Conservation (phyloP, 2,797 vertebrate species). For the Apogon talboti region DNA sequence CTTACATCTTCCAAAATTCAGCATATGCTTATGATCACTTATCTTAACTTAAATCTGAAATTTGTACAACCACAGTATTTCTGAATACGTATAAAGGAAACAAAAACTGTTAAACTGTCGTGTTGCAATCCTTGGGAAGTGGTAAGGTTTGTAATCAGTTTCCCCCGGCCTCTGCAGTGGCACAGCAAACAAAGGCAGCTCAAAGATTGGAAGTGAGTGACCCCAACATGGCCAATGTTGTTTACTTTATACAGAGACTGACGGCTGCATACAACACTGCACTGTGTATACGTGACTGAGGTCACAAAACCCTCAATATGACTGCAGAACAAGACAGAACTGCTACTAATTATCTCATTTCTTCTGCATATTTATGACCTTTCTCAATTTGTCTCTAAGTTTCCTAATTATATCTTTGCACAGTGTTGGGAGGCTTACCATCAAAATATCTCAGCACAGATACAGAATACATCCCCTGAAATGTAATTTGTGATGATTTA, state of each 20-base stretch:
- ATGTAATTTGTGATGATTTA: no score
- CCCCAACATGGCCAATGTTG: constrained; percentile 61
- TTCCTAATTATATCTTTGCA: constrained; percentile 38
- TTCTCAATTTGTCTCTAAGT: constrained; percentile 29
- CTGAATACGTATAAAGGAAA: constrained; percentile 5
- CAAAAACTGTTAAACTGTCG: constrained; percentile 38
- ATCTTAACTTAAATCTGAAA: constrained; percentile 16
- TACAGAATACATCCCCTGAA: no score
- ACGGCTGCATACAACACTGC: constrained; percentile 33
- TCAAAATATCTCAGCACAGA: no score
- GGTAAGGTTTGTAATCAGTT: constrained; percentile 66
- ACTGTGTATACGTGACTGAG: constrained; percentile 73
- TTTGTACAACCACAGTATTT: constrained; percentile 4
- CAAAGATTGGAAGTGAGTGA: constrained; percentile 68
- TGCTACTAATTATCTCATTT: constrained; percentile 50
- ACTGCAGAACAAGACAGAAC: constrained; percentile 32
- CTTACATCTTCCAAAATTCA: constrained; percentile 46
- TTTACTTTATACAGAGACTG: constrained; percentile 71
- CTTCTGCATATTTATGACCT: constrained; percentile 21
- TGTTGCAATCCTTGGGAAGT: constrained; percentile 68
- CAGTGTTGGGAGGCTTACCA: no score
- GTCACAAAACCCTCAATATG: constrained; percentile 55
- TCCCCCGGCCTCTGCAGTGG: constrained; percentile 51
- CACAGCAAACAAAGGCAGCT: constrained; percentile 75
- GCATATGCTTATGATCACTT: constrained; percentile 41